These are phyloP conservation scores for Pristionchus entomophagus DNA, from an alignment of 2,888 invertebrate genomes.

Conservation along the genomic window DNA sequence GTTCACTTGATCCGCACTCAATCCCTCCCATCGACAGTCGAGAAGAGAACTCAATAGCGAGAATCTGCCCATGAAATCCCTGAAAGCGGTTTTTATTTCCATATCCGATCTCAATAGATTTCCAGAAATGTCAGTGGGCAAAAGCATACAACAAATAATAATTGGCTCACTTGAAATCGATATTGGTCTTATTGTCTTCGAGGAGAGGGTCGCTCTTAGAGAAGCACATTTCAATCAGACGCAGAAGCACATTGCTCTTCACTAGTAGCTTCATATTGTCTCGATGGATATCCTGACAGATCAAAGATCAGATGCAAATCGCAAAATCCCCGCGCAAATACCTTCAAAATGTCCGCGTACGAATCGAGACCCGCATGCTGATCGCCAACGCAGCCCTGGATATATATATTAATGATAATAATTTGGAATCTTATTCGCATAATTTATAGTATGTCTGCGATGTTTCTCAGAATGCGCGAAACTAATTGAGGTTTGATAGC, in stretches of 20 bases:
- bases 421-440: too few species aligned
- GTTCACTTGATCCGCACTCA: not conserved
- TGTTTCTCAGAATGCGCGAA: too few species aligned
- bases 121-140: too few species aligned
- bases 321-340: too few species aligned
- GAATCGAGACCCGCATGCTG: not conserved
- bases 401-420: too few species aligned
- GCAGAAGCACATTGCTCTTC: not conserved
- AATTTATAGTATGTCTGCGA: too few species aligned
- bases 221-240: conserved; percentile 3
- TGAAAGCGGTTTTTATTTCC: not conserved
- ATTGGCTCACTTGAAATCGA: not conserved
- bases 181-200: not conserved
- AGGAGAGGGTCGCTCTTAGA: not conserved
- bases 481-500: too few species aligned
- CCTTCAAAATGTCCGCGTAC: not conserved
- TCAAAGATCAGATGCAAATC: too few species aligned
- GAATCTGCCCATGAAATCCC: not conserved
- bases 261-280: not conserved
- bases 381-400: too few species aligned
- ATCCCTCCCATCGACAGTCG: conserved; percentile 10
- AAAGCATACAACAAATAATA: not conserved
- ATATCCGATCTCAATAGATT: too few species aligned
- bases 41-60: not conserved
- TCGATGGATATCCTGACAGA: not conserved